Evolutionary conservation across 2,113 vertebrate species (phyloP), one percentile per base, ranked within the genome.

Genomic region (Campylomormyrus numenius): DNA sequence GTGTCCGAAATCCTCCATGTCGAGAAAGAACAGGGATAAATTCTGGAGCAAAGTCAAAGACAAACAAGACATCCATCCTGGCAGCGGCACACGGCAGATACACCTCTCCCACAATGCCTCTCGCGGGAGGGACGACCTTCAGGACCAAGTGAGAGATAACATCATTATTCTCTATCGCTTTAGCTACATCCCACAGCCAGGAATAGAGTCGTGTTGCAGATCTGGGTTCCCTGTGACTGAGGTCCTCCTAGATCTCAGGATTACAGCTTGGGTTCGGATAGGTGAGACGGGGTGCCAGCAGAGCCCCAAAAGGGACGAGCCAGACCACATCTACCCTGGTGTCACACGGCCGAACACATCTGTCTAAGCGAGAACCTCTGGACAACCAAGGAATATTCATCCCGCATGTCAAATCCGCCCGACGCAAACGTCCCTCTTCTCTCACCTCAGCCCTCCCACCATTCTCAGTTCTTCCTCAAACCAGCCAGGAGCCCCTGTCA

Each of bases 1-100:
- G 89, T 87, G 84, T 87, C 74, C 89, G 80, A 88, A 84, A 17
- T 35, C 31, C 31, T 52, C 70, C 90, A 70, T 46, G 85, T 91
- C 31, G 86, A 92, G 90, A 88, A 89, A 58, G 42, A 53, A 53
- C 87, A 93, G 91, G 89, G 90, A 93, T 94, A 91, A 88, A 95
- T 95, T 95, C 93, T 93, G 92, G 91, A 92, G 90, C 94, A 95
- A 95, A 95, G 94, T 95, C 93, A 94, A 92, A 94, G 92, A 92
- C 92, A 93, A 94, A 95, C 92, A 92, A 92, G 93, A 93, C 93
- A 94, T 93, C 92, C 89, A 92, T 92, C 92, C 92, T 92, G 93
- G 92, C 92, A 91, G 90, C 56, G 74, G 89, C 91, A 84, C 5
- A 90, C n/a, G 91, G 91, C 90, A 91, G 70, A 94, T 93, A 94